phyloP scores from a whole-genome alignment of 2,888 invertebrate genomes.

The Noctua janthe region DNA sequence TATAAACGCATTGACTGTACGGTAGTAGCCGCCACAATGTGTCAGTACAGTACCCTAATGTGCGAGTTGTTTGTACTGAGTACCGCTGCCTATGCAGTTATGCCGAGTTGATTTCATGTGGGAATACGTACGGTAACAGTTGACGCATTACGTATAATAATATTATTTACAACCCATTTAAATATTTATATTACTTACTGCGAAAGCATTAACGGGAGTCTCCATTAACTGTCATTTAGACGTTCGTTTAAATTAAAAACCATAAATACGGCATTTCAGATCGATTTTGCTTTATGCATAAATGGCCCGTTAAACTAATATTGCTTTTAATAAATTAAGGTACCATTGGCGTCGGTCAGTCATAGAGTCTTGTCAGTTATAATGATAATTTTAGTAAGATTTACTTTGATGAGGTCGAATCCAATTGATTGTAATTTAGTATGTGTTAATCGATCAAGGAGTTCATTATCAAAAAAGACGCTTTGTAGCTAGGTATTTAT shows the following conservation, averaged over 20 bases:
- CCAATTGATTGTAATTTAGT: conserved; percentile 13
- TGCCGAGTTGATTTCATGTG: conserved; percentile 45
- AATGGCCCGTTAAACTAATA: conserved; percentile 26
- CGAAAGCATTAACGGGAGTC: conserved; percentile 20
- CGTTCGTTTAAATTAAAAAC: conserved; percentile 10
- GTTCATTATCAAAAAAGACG: conserved; percentile 3
- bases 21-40: conserved; percentile 31
- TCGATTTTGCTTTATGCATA: background rate
- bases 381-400: conserved; percentile 14
- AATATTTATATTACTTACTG: conserved; percentile 10
- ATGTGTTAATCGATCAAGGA: conserved; percentile 22
- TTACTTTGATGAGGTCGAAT: conserved; percentile 26
- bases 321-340: conserved; percentile 28
- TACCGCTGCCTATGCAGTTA: conserved; percentile 63
- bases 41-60: conserved; percentile 43
- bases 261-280: conserved; percentile 21
- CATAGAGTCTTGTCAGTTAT: conserved; percentile 8
- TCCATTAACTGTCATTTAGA: background rate
- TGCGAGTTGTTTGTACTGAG: conserved; percentile 39
- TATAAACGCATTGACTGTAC: conserved; percentile 29
- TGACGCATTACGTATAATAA: conserved; percentile 21
- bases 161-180: conserved; percentile 16
- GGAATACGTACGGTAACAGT: conserved; percentile 49
- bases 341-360: background rate
- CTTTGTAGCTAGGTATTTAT: background rate